A percentile compares a stretch with the other conserved stretches of the same genome.
Conservation (phyloP, 2,888 invertebrate genomes). For the Sesia bembeciformis region DNA sequence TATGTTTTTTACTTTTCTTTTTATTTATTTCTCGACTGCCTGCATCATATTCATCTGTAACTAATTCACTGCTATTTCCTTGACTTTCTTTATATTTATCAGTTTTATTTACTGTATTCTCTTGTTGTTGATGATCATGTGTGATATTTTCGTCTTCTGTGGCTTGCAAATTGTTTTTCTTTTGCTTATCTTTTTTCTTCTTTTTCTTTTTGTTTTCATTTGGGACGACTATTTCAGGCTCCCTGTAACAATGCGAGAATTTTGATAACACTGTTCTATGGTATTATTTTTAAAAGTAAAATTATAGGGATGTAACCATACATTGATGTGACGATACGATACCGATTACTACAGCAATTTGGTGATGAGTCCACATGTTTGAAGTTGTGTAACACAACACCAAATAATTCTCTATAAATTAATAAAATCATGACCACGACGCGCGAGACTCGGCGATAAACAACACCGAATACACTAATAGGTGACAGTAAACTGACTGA, state of each 20-base stretch:
- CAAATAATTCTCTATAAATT: too few species aligned
- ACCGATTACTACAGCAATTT: too few species aligned
- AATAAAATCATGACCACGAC: too few species aligned
- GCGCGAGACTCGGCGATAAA: too few species aligned
- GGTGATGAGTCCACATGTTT: too few species aligned
- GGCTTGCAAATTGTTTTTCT: constrained; percentile 23
- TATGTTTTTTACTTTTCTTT: constrained; percentile 17
- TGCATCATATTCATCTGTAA: constrained; percentile 3
- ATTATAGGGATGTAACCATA: too few species aligned
- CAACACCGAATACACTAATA: too few species aligned
- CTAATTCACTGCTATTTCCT: neutral
- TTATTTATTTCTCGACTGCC: constrained; percentile 6
- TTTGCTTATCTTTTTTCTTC: constrained; percentile 56
- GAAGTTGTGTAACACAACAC: too few species aligned
- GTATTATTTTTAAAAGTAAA: too few species aligned
- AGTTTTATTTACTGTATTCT: constrained; percentile 13
- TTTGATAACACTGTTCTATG: too few species aligned
- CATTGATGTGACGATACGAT: too few species aligned
- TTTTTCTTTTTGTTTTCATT: constrained; percentile 36
- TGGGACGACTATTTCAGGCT: constrained; percentile 46
- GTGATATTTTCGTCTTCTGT: neutral
- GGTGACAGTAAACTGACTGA: too few species aligned
- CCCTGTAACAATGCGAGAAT: constrained; percentile 21
- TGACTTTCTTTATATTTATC: constrained; percentile 4
- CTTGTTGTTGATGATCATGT: neutral